Evolutionary conservation across 2,888 invertebrate species (phyloP).

Genomic region (Agonopterix alstromeriana): DNA sequence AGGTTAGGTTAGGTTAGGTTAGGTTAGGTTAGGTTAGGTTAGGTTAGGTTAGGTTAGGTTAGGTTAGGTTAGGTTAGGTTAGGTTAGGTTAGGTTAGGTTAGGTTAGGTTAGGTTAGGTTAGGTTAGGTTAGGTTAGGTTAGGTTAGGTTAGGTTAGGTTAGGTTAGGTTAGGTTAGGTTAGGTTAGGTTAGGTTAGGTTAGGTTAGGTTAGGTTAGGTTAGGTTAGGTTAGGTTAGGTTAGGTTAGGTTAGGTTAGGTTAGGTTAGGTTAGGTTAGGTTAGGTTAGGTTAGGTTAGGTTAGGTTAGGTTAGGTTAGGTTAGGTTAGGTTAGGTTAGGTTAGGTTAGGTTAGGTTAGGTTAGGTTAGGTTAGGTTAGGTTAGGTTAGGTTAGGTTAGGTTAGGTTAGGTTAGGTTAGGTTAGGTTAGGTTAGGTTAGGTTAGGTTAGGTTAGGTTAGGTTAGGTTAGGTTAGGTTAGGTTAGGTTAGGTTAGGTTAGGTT

Average conservation of each 20-base stretch:
- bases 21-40: slow-evolving; percentile 5
- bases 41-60: slow-evolving; percentile 20
- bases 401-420: slow-evolving; percentile 20
- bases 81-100: slow-evolving; percentile 16
- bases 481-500: slow-evolving; percentile 19
- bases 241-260: slow-evolving; percentile 20
- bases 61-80: slow-evolving; percentile 13
- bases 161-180: slow-evolving; percentile 13
- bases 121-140: slow-evolving; percentile 5
- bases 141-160: slow-evolving; percentile 20
- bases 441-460: slow-evolving; percentile 20
- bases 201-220: slow-evolving; percentile 20
- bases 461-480: slow-evolving; percentile 16
- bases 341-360: slow-evolving; percentile 20
- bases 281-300: slow-evolving; percentile 19
- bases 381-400: slow-evolving; percentile 18
- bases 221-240: slow-evolving; percentile 8
- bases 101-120: slow-evolving; percentile 20
- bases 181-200: slow-evolving; percentile 17
- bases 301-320: slow-evolving; percentile 20
- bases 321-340: slow-evolving; percentile 11
- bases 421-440: slow-evolving; percentile 11
- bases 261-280: slow-evolving; percentile 16
- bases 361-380: slow-evolving; percentile 15
- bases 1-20: slow-evolving; percentile 20